Evolutionary conservation across 2,797 vertebrate species (phyloP).

Genomic region (Amazonetta brasiliensis): DNA sequence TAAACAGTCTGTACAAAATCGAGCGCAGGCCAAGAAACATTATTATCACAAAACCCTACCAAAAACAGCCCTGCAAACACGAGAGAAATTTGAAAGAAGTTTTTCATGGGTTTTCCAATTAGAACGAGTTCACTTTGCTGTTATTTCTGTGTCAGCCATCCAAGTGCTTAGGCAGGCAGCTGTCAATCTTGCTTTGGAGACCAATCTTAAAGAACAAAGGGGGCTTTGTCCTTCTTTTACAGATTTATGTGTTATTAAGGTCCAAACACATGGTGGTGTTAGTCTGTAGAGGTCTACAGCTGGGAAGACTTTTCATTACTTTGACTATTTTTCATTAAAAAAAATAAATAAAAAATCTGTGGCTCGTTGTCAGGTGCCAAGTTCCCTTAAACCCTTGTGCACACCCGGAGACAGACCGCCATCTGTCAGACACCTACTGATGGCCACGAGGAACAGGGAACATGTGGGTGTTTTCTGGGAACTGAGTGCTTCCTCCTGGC

Average conservation of each 20-base stretch:
- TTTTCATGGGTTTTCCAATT: background rate
- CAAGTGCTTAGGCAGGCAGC: background rate
- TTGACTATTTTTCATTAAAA: background rate
- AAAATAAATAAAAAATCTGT: background rate
- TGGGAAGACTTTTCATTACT: background rate
- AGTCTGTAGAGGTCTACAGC: background rate
- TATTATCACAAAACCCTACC: background rate
- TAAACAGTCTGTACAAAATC: background rate
- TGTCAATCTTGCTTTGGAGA: background rate
- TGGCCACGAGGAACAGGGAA: background rate
- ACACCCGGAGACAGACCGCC: background rate
- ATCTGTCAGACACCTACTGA: background rate
- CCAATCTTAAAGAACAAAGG: background rate
- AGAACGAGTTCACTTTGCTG: background rate
- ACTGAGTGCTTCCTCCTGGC: conserved; percentile 32
- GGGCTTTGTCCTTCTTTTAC: background rate
- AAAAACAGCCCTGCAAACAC: background rate
- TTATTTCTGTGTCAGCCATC: background rate
- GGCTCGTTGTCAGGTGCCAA: background rate
- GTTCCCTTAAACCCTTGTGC: background rate
- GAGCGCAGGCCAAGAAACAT: background rate
- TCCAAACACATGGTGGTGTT: background rate
- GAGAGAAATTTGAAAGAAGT: background rate
- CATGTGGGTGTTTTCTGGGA: conserved; percentile 1
- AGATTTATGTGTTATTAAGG: background rate